These are phyloP conservation scores for Propithecus perrieri DNA, from an alignment of 2,797 vertebrate species.

Conservation along the genomic window DNA sequence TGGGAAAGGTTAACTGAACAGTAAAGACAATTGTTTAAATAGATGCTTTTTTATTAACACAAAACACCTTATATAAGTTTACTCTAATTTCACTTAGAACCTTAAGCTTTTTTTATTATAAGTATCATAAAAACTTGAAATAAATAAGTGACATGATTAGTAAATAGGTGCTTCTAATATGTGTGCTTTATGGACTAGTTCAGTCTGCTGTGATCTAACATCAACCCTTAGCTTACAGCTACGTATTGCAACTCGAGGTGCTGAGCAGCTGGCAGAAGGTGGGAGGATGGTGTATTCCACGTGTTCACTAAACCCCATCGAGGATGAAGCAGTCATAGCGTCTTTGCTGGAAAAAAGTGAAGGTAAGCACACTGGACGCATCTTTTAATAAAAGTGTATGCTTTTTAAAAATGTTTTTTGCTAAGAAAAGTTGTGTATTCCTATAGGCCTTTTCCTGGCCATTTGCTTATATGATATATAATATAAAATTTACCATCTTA, in stretches of 20 bases:
- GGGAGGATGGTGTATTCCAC: constrained; percentile 99
- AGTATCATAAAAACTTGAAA: neutral
- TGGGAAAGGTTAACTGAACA: neutral
- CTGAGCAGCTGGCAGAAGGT: constrained; percentile 95
- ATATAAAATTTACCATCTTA: accelerated
- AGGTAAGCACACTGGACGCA: constrained; percentile 83
- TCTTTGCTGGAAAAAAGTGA: constrained; percentile 96
- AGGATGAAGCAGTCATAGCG: constrained; percentile 96
- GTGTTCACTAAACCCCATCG: constrained; percentile 96
- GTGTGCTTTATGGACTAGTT: accelerated
- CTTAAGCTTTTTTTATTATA: neutral
- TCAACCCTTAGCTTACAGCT: constrained; percentile 91
- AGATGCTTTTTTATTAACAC: neutral
- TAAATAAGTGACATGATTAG: accelerated
- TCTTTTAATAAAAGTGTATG: accelerated
- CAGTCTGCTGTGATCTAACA: accelerated
- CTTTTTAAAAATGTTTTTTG: neutral
- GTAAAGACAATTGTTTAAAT: neutral
- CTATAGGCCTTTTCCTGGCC: neutral
- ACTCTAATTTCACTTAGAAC: neutral
- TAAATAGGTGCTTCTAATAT: accelerated
- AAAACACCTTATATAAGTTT: neutral
- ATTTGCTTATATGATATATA: accelerated
- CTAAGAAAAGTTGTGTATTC: accelerated
- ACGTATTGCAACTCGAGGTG: constrained; percentile 95